Conservation (phyloP, 2,888 invertebrate species). For the Drymonia ruficornis region DNA sequence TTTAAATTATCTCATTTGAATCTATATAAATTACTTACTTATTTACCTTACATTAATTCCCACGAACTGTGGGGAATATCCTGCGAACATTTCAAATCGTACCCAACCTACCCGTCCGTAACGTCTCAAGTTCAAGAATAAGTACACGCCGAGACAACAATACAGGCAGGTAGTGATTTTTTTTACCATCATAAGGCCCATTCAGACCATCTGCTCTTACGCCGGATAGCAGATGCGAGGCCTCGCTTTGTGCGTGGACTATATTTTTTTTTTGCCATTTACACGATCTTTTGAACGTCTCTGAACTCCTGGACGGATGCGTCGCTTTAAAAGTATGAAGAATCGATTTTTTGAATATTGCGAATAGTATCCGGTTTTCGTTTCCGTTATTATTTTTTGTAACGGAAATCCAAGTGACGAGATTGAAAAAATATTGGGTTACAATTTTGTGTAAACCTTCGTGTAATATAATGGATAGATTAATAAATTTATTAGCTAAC, state of each 20-base stretch:
- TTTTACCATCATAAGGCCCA: conserved; percentile 46
- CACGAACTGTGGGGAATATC: neutral
- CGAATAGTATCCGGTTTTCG: conserved; percentile 58
- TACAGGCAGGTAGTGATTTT: conserved; percentile 72
- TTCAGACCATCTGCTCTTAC: conserved; percentile 65
- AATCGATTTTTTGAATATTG: conserved; percentile 67
- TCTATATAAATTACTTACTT: too few relatives aligned
- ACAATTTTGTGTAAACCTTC: too few relatives aligned
- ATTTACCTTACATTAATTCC: too few relatives aligned
- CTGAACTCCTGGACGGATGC: conserved; percentile 45
- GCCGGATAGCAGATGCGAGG: conserved; percentile 73
- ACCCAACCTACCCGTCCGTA: conserved; percentile 35
- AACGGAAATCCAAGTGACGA: too few relatives aligned
- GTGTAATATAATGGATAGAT: too few relatives aligned
- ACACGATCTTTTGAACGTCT: conserved; percentile 38
- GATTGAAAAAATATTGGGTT: too few relatives aligned
- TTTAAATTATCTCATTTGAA: too few relatives aligned
- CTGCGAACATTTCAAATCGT: neutral
- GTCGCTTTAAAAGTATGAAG: conserved; percentile 35
- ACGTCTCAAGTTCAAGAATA: conserved; percentile 63
- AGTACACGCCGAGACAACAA: conserved; percentile 49
- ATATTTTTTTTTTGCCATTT: conserved; percentile 57
- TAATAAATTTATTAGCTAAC: too few relatives aligned
- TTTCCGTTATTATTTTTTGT: conserved; percentile 45
- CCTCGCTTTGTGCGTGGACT: conserved; percentile 56